Conservation (phyloP, 2,113 vertebrate species). For the Brienomyrus longianalis region DNA sequence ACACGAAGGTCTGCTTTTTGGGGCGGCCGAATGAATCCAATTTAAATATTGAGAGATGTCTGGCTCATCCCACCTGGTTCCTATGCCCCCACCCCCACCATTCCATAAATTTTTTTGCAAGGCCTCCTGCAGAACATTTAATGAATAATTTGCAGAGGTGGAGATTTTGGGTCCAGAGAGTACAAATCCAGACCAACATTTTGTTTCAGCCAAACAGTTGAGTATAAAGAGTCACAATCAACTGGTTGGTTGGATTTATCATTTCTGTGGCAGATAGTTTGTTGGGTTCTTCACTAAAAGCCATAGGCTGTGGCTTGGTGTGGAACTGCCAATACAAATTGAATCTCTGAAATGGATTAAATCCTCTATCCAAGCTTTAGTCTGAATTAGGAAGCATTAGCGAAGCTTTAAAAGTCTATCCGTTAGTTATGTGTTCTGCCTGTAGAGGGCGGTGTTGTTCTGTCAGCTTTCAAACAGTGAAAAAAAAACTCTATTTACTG, state of each 20-base stretch:
- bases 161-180: too few relatives aligned
- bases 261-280: not conserved
- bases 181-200: too few relatives aligned
- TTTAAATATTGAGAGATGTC: not conserved
- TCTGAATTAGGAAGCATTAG: not conserved
- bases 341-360: not conserved
- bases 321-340: not conserved
- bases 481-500: not conserved
- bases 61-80: not conserved
- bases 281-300: not conserved
- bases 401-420: not conserved
- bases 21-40: not conserved
- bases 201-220: too few relatives aligned
- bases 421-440: not conserved
- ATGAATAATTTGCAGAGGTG: not conserved
- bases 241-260: not conserved
- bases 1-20: not conserved
- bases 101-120: not conserved
- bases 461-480: not conserved
- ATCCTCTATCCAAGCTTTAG: not conserved
- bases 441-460: not conserved
- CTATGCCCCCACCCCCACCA: not conserved
- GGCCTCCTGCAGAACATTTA: not conserved
- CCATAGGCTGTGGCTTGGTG: not conserved
- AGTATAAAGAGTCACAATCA: too few relatives aligned